A percentile compares a stretch with the other conserved stretches of the same genome.
phyloP scores from a whole-genome alignment of 2,888 invertebrate species.

The Zhengitettix transpicula region DNA sequence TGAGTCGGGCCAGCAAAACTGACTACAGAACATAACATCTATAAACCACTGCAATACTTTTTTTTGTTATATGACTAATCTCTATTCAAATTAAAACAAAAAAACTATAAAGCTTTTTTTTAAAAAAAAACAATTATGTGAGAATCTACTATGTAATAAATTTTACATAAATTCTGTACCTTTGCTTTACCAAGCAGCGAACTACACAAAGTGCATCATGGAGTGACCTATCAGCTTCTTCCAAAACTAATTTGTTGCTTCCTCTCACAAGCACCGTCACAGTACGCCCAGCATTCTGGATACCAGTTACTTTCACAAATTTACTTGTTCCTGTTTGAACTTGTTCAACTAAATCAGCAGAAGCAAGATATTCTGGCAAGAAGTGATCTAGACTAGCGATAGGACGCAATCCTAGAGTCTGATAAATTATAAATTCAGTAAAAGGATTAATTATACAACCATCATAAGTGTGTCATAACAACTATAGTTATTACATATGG shows the following conservation, averaged over 20 bases:
- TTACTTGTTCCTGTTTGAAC: slow-evolving; percentile 73
- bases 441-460: no score
- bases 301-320: slow-evolving; percentile 85
- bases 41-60: not conserved
- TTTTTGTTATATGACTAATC: no score
- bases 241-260: slow-evolving; percentile 65
- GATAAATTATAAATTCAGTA: slow-evolving; percentile 9
- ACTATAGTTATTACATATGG: no score
- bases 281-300: slow-evolving; percentile 73
- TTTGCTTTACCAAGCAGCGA: slow-evolving; percentile 88
- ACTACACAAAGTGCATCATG: slow-evolving; percentile 83
- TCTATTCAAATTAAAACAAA: no score
- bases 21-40: not conserved
- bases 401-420: slow-evolving; percentile 79
- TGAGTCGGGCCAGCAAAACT: no score
- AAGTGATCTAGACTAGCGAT: slow-evolving; percentile 99
- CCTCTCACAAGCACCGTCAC: slow-evolving; percentile 85
- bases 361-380: slow-evolving; percentile 74
- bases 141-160: no score
- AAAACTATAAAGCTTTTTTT: no score
- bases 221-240: slow-evolving; percentile 63
- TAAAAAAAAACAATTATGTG: no score
- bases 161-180: slow-evolving; percentile 11
- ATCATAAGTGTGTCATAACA: no score
- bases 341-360: slow-evolving; percentile 90